Percentiles rank a stretch among this genome's conserved stretches.
These are phyloP conservation scores for Cabera pusaria DNA, from an alignment of 2,888 invertebrate genomes.

Conservation along the genomic window DNA sequence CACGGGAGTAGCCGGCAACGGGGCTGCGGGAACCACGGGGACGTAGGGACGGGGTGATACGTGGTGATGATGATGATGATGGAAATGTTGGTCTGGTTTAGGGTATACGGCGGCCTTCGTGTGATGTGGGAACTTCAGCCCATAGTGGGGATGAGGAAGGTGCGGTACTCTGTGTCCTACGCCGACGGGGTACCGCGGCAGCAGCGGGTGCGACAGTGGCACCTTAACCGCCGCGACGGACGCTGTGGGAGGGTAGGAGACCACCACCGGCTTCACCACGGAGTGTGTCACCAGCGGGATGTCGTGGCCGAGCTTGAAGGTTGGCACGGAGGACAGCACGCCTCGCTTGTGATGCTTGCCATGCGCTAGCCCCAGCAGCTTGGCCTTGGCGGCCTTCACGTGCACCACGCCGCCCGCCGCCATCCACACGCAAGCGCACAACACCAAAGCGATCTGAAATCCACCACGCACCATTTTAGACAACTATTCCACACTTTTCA, in stretches of 20 bases:
- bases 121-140: constrained; percentile 61
- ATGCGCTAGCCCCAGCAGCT: constrained; percentile 49
- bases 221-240: constrained; percentile 72
- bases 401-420: constrained; percentile 57
- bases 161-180: constrained; percentile 60
- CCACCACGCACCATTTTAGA: constrained; percentile 50
- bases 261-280: constrained; percentile 71
- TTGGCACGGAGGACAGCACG: constrained; percentile 63
- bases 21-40: constrained; percentile 51
- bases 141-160: constrained; percentile 65
- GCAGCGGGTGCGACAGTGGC: constrained; percentile 58
- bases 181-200: constrained; percentile 55
- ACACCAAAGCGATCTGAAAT: constrained; percentile 69
- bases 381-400: constrained; percentile 56
- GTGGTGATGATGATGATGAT: constrained; percentile 76
- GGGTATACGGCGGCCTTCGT: constrained; percentile 52
- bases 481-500: constrained; percentile 10
- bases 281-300: constrained; percentile 75
- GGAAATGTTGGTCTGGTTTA: constrained; percentile 65
- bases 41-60: constrained; percentile 60
- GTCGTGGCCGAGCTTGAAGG: constrained; percentile 76
- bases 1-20: constrained; percentile 21
- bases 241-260: constrained; percentile 73
- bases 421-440: constrained; percentile 58
- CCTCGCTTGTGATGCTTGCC: constrained; percentile 71